Evolutionary conservation across 2,797 vertebrate genomes (phyloP), one percentile per base, ranked within the genome.

Genomic region (Sebastes kiyomatsui): DNA sequence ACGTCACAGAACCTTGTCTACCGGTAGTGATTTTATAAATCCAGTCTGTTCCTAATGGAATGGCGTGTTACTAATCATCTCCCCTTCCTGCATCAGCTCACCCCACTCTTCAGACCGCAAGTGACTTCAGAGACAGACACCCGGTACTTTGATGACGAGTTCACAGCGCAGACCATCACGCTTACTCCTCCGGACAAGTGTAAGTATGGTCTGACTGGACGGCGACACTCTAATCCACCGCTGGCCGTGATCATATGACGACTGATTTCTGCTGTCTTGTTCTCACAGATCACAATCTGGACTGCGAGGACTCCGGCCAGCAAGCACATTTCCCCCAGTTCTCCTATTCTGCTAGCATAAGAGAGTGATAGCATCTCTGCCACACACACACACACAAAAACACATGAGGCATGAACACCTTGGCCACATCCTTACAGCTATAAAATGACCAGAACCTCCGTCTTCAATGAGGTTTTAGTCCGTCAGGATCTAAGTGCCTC

Each of bases 61-160:
- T 60, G 12, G 2, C 20, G 33, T 16, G 68, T 28, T 55, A 33
- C 22, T 6, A n/a, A 59, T 52, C 52, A 22, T 77, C 22, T 77
- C 35, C 33, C 14, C 28, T 61, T 70, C 20, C 1, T 20, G 0
- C 38, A 3, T 52, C 68, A 98, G 97, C 95, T 98, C 67, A 94
- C 88, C 25, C 97, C 97, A 0, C 96, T 96, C 2, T 97, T 98
- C 92, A 97, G 96, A 88, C 97, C 97, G 3, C 97, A 98, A 82
- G 97, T 98, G 78, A 97, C 97, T 0, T 98, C 97, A 0, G 97
- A 97, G 92, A 96, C 97, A 0, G 97, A 98, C 92, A 98, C 97
- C 0, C 94, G 97, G 69, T 98, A 98, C 86, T 98, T 98, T 11
- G 97, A 98, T 0, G 97, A 97, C 0, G 97, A 97, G 88, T 98